These are phyloP conservation scores for Ophthalmolycus amberensis DNA, from an alignment of 2,113 vertebrate genomes.

Conservation along the genomic window DNA sequence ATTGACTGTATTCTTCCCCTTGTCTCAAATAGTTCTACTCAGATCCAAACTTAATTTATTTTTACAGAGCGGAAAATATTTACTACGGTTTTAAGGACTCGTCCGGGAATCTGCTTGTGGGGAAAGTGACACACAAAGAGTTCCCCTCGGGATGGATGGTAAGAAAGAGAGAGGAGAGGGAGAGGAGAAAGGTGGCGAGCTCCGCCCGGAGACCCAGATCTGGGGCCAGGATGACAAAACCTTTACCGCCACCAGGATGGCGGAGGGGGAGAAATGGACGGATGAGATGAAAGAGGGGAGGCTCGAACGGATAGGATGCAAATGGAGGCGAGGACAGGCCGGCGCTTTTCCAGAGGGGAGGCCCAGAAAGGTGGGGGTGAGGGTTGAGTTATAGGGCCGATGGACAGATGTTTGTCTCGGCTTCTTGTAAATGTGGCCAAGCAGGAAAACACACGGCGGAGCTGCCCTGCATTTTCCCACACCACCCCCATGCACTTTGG, in stretches of 20 bases:
- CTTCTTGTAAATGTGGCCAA: slow-evolving; percentile 58
- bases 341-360: slow-evolving; percentile 30
- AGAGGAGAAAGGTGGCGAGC: no score
- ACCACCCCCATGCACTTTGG: slow-evolving; percentile 14
- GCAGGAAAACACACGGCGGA: slow-evolving; percentile 10
- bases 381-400: slow-evolving; percentile 39
- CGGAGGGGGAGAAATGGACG: background rate
- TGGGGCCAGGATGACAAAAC: no score
- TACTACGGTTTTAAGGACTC: slow-evolving; percentile 35
- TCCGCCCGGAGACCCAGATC: no score
- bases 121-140: slow-evolving; percentile 30
- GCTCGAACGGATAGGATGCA: slow-evolving; percentile 35
- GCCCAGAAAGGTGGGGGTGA: slow-evolving; percentile 13
- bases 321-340: slow-evolving; percentile 29
- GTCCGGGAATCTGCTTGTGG: slow-evolving; percentile 34
- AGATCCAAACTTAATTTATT: slow-evolving; percentile 40
- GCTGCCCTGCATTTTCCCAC: slow-evolving; percentile 23
- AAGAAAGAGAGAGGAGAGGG: no score
- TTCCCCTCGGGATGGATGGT: slow-evolving; percentile 15
- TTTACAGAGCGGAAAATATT: slow-evolving; percentile 61
- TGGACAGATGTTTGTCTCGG: slow-evolving; percentile 49
- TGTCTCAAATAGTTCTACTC: slow-evolving; percentile 15
- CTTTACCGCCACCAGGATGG: no score
- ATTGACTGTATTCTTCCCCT: slow-evolving; percentile 17
- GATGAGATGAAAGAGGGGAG: slow-evolving; percentile 42